Evolutionary conservation across 2,797 vertebrate species (phyloP).

Genomic region (Myotis myotis): DNA sequence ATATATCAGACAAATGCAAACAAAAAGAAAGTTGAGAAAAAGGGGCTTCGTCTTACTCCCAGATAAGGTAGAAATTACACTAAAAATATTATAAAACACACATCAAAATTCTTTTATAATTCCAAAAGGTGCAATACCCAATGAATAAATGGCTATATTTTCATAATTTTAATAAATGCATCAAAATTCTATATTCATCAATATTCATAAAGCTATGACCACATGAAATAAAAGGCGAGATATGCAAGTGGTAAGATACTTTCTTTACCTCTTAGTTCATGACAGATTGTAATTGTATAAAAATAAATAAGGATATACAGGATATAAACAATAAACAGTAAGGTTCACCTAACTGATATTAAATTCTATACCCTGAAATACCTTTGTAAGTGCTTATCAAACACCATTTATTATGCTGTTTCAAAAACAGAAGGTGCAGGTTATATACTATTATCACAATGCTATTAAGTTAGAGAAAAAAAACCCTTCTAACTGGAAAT

Average conservation of each 20-base stretch:
- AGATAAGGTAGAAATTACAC: neutral
- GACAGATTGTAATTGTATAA: neutral
- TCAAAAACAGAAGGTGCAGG: neutral
- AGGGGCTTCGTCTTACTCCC: neutral
- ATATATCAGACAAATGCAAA: neutral
- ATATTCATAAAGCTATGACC: constrained; percentile 22
- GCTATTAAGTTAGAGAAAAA: neutral
- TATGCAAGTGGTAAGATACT: neutral
- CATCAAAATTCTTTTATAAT: neutral
- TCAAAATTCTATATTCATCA: neutral
- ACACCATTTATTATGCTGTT: neutral
- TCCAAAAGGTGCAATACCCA: neutral
- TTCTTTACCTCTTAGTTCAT: neutral
- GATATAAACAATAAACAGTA: neutral
- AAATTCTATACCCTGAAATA: neutral
- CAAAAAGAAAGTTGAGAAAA: neutral
- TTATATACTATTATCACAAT: neutral
- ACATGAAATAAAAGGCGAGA: neutral
- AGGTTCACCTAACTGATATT: neutral
- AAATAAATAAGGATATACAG: neutral
- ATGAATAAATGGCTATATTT: neutral
- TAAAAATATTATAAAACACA: neutral
- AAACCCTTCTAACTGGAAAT: neutral
- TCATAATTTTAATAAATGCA: neutral
- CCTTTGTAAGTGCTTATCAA: neutral